phyloP scores from a whole-genome alignment of 2,113 vertebrate species.

The Beaufortia kweichowensis region DNA sequence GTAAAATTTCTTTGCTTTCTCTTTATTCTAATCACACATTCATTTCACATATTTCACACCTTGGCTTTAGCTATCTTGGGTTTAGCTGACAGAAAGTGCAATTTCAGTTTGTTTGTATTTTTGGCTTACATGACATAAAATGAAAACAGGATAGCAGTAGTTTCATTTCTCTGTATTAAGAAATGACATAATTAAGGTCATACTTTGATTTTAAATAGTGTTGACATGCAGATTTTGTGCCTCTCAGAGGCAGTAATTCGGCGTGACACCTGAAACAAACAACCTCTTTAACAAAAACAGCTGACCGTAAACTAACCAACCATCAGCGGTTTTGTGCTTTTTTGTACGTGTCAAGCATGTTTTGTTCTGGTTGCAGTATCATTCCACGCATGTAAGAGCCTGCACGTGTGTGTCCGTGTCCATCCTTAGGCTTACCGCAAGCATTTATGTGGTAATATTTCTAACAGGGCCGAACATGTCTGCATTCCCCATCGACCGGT shows the following conservation, averaged over 20 bases:
- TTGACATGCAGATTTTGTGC: slow-evolving; percentile 29
- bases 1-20: neutral
- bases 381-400: slow-evolving; percentile 44
- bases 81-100: neutral
- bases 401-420: slow-evolving; percentile 21
- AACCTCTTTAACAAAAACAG: slow-evolving; percentile 8
- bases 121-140: too few species aligned
- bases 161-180: neutral
- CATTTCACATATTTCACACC: neutral
- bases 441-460: slow-evolving; percentile 28
- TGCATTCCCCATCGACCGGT: slow-evolving; percentile 15
- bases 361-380: neutral
- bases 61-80: neutral
- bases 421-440: slow-evolving; percentile 8
- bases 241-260: neutral
- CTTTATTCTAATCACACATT: neutral
- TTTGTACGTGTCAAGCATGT: neutral
- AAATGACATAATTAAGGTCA: slow-evolving; percentile 55
- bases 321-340: neutral
- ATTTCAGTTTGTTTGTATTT: neutral
- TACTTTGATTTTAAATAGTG: slow-evolving; percentile 57
- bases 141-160: neutral
- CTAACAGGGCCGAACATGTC: slow-evolving; percentile 43
- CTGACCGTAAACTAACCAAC: neutral
- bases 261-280: neutral